These are phyloP conservation scores for Watsonalla cultraria DNA, from an alignment of 2,888 invertebrate genomes.

Conservation along the genomic window DNA sequence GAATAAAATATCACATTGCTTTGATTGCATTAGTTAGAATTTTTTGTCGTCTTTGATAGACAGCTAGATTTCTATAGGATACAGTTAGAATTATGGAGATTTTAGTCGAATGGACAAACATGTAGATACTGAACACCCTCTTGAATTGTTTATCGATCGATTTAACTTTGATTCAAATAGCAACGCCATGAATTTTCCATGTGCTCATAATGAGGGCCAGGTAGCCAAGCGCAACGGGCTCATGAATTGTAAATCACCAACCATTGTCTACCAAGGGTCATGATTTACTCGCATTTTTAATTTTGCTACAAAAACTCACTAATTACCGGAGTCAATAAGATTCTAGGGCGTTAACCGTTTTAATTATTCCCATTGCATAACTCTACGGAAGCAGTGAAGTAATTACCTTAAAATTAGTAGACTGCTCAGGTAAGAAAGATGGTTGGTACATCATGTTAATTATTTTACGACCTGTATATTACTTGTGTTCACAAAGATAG, in stretches of 20 bases:
- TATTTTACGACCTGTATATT: too few relatives aligned
- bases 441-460: not conserved
- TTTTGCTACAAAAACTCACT: slow-evolving; percentile 39
- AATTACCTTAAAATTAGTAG: slow-evolving; percentile 17
- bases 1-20: too few relatives aligned
- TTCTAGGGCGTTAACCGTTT: slow-evolving; percentile 29
- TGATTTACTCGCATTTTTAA: slow-evolving; percentile 40
- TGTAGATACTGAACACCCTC: not conserved
- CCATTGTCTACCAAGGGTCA: slow-evolving; percentile 25
- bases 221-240: slow-evolving; percentile 37
- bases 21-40: too few relatives aligned
- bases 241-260: slow-evolving; percentile 47
- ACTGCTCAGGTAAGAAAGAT: not conserved
- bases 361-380: slow-evolving; percentile 24
- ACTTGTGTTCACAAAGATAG: too few relatives aligned
- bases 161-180: not conserved
- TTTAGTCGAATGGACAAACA: too few relatives aligned
- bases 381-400: slow-evolving; percentile 18
- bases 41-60: too few relatives aligned
- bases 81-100: too few relatives aligned
- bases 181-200: not conserved
- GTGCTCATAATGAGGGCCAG: slow-evolving; percentile 4
- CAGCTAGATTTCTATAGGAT: too few relatives aligned
- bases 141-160: not conserved
- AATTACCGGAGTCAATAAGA: slow-evolving; percentile 25